phyloP scores from a whole-genome alignment of 2,888 invertebrate species.

The Asteroscopus sphinx region DNA sequence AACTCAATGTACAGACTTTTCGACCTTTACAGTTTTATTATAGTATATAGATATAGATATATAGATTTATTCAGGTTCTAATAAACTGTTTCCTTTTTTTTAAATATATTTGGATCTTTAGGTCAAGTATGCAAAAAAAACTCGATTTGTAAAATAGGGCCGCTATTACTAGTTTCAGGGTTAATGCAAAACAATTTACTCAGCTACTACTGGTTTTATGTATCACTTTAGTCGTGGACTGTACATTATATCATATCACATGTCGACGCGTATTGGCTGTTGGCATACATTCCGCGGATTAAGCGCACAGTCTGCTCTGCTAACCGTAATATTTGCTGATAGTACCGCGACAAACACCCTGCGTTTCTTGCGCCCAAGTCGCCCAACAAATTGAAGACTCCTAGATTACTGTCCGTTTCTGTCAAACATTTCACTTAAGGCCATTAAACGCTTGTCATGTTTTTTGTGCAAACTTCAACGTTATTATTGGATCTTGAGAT shows the following conservation, averaged over 20 bases:
- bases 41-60: too few species aligned
- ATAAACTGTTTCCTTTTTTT: neutral
- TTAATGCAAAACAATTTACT: slow-evolving; percentile 44
- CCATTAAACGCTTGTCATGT: slow-evolving; percentile 59
- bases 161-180: slow-evolving; percentile 17
- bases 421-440: slow-evolving; percentile 62
- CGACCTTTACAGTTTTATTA: too few species aligned
- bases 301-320: slow-evolving; percentile 65
- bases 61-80: neutral
- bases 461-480: slow-evolving; percentile 53
- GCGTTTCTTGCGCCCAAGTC: slow-evolving; percentile 63
- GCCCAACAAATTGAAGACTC: slow-evolving; percentile 61
- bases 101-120: neutral
- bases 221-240: slow-evolving; percentile 53
- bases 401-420: slow-evolving; percentile 61
- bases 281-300: slow-evolving; percentile 73
- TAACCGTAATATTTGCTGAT: slow-evolving; percentile 75
- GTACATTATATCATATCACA: slow-evolving; percentile 68
- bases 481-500: slow-evolving; percentile 51
- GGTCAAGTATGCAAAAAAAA: too few species aligned
- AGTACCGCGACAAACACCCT: slow-evolving; percentile 62
- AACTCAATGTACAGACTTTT: too few species aligned
- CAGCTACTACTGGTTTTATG: slow-evolving; percentile 24
- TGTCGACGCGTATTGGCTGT: slow-evolving; percentile 62
- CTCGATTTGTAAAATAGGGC: neutral